Evolutionary conservation across 1,140 invertebrate species (phyloP), one percentile per base, ranked within the genome.

Genomic region (Gonatopus flavifemur): DNA sequence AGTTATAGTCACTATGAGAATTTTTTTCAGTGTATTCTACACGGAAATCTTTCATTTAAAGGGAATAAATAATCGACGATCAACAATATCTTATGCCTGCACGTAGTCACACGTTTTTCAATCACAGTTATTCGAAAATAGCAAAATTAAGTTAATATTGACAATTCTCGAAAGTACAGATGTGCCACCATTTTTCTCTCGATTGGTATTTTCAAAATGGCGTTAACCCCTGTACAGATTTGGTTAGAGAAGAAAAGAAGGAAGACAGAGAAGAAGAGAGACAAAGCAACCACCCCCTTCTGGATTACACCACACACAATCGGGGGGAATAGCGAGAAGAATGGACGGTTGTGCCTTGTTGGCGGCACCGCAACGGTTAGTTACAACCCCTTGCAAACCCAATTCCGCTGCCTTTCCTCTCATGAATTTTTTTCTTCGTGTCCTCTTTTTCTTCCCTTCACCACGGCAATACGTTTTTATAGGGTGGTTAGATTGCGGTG

Each of bases 131-230:
- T 24, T 2, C 4, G 7, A 16, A 22, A 7, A 18, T 25, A 40
- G 33, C 19, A 32, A 20, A 19, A 20, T 30, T 31, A 18, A 39
- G 12, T 19, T 19, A 8, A 20, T 32, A 19, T 33, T 21, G 5
- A 19, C 32, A 8, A 3, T 22, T 10, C 6, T 25, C 1, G 10
- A 1, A 31, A 46, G 43, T 44, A 52, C 54, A 49, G 48, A 39
- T 33, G 41, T 36, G 59, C 65, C 72, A 66, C 75, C 75, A 77
- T 77, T 76, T 76, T 76, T 66, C 65, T 59, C 54, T 59, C 64
- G 66, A 75, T 76, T 74, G 64, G 74, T n/a, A n/a, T n/a, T 69
- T 75, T 58, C 66, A 77, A 74, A 59, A 77, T 77, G 75, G 75
- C 75, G 72, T 62, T 65, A 54, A 62, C 39, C 59, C 57, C 62